phyloP scores from a whole-genome alignment of 2,113 vertebrate genomes.

The Anguilla japonica region DNA sequence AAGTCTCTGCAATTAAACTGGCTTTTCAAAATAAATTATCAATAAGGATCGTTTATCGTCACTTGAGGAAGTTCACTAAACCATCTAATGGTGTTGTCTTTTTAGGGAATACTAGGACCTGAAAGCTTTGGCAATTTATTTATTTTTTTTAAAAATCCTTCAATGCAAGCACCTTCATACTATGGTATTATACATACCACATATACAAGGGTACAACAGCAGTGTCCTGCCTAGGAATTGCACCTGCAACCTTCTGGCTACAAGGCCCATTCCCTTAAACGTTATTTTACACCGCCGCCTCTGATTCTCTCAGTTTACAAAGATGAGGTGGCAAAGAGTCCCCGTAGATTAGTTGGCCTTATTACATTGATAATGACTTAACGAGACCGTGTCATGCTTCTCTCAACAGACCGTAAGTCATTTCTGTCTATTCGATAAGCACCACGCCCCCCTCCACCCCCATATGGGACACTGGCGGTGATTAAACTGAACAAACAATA shows the following conservation, averaged over 20 bases:
- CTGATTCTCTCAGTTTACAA: too few species aligned
- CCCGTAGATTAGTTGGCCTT: not conserved
- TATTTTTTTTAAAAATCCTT: not conserved
- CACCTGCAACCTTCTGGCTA: too few species aligned
- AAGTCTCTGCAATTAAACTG: not conserved
- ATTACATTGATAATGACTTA: not conserved
- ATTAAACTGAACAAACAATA: not conserved
- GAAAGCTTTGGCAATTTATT: not conserved
- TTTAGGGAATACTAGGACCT: not conserved
- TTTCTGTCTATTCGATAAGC: not conserved
- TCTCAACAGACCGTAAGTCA: not conserved
- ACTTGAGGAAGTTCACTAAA: conserved; percentile 23
- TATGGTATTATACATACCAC: too few species aligned
- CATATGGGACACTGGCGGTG: not conserved
- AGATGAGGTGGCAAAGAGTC: too few species aligned
- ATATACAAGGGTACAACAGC: too few species aligned
- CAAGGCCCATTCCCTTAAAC: too few species aligned
- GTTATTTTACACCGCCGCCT: too few species aligned
- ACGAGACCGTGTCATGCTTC: not conserved
- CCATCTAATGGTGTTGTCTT: not conserved
- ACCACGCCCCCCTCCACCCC: not conserved
- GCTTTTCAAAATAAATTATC: not conserved
- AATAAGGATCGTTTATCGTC: conserved; percentile 9
- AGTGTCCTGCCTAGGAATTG: too few species aligned
- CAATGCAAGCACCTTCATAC: not conserved